These are phyloP conservation scores for Pangasius larnaudii DNA, from an alignment of 2,797 vertebrate genomes.

Conservation along the genomic window DNA sequence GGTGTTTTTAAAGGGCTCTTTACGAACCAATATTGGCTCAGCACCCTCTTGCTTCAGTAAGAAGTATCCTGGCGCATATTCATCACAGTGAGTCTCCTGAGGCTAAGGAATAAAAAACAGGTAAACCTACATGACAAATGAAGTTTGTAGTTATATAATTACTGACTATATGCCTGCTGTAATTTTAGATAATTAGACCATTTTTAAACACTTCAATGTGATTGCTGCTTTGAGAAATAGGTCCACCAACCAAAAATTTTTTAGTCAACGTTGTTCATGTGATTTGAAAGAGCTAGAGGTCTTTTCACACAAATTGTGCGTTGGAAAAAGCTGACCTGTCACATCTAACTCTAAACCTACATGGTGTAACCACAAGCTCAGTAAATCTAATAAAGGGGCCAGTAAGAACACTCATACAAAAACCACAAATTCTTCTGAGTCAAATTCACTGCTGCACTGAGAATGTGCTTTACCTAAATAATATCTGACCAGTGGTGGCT, in stretches of 20 bases:
- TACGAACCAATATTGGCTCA: constrained; percentile 43
- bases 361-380: background rate
- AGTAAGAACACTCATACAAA: background rate
- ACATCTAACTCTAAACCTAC: background rate
- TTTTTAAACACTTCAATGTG: background rate
- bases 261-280: background rate
- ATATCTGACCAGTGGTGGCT: background rate
- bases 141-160: background rate
- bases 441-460: background rate
- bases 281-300: no score
- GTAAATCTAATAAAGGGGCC: background rate
- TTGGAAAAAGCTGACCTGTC: background rate
- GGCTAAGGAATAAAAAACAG: constrained; percentile 27
- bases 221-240: background rate
- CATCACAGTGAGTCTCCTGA: constrained; percentile 47
- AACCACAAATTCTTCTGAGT: background rate
- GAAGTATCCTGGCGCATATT: constrained; percentile 52
- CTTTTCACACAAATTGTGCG: background rate
- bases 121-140: background rate
- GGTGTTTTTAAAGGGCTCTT: constrained; percentile 47
- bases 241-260: background rate
- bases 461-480: background rate
- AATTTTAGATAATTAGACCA: background rate
- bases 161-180: background rate
- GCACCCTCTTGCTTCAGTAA: constrained; percentile 64